These are phyloP conservation scores for Synodontis membranacea DNA, from an alignment of 2,113 vertebrate genomes.

Conservation along the genomic window DNA sequence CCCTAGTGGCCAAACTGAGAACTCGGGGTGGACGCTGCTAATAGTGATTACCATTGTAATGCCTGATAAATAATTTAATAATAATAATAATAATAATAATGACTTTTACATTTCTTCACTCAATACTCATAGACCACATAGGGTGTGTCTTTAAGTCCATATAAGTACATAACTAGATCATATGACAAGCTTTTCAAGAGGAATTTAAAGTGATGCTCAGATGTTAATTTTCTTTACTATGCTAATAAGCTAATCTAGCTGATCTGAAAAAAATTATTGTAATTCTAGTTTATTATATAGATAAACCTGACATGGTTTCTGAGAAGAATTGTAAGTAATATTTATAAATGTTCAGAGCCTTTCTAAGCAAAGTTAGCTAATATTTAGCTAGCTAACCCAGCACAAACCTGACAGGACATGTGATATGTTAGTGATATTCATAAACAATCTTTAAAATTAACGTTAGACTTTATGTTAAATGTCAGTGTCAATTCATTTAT, in stretches of 20 bases:
- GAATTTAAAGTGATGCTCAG: neutral
- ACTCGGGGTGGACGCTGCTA: conserved; percentile 8
- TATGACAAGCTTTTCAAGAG: neutral
- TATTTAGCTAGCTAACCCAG: neutral
- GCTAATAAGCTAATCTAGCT: neutral
- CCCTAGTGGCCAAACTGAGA: conserved; percentile 22
- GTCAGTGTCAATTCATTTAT: neutral
- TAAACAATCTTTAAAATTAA: neutral
- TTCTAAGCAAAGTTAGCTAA: neutral
- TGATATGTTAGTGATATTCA: neutral
- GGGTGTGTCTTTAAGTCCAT: conserved; percentile 20
- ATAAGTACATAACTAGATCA: neutral
- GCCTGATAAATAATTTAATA: neutral
- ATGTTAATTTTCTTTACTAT: neutral
- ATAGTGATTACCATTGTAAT: neutral
- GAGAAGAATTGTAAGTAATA: neutral
- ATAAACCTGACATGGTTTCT: neutral
- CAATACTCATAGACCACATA: neutral
- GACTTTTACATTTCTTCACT: neutral
- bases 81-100: neutral
- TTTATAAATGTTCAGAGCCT: neutral
- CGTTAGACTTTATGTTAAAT: neutral
- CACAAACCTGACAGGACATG: neutral
- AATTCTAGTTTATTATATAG: neutral
- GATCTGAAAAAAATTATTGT: neutral